Evolutionary conservation across 1,140 invertebrate species (phyloP).

Genomic region (Saccostrea glomerata): DNA sequence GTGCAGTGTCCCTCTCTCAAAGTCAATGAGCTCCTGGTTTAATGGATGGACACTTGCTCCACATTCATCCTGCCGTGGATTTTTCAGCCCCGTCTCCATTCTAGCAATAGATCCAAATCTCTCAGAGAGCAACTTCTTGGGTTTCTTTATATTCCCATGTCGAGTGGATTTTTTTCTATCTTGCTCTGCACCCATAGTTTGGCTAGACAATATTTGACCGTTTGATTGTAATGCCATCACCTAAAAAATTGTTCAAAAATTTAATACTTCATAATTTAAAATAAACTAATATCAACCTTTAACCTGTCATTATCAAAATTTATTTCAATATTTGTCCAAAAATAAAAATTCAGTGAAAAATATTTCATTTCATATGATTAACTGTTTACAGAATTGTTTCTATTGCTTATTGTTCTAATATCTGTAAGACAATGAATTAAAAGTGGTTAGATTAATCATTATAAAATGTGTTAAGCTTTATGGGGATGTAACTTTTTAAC

Average conservation of each 20-base stretch:
- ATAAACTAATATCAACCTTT: not conserved
- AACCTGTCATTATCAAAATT: too few species aligned
- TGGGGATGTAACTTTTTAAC: too few species aligned
- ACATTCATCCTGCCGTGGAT: not conserved
- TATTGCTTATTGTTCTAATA: too few species aligned
- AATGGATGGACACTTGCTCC: not conserved
- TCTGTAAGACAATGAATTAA: too few species aligned
- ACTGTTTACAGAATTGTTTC: too few species aligned
- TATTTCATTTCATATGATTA: too few species aligned
- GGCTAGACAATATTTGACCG: not conserved
- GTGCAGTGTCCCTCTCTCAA: not conserved
- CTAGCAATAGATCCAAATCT: conserved; percentile 21
- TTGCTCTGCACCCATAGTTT: not conserved
- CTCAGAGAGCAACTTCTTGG: conserved; percentile 3
- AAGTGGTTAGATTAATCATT: too few species aligned
- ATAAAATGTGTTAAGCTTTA: too few species aligned
- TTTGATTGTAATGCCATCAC: not conserved
- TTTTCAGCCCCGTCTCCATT: not conserved
- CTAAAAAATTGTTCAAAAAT: not conserved
- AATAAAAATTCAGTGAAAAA: too few species aligned
- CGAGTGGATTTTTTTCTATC: not conserved
- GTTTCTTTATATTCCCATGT: not conserved
- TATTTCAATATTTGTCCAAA: too few species aligned
- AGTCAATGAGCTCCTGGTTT: conserved; percentile 3
- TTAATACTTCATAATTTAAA: not conserved